Evolutionary conservation across 1,140 invertebrate species (phyloP).

Genomic region (Heliconius hermathena): DNA sequence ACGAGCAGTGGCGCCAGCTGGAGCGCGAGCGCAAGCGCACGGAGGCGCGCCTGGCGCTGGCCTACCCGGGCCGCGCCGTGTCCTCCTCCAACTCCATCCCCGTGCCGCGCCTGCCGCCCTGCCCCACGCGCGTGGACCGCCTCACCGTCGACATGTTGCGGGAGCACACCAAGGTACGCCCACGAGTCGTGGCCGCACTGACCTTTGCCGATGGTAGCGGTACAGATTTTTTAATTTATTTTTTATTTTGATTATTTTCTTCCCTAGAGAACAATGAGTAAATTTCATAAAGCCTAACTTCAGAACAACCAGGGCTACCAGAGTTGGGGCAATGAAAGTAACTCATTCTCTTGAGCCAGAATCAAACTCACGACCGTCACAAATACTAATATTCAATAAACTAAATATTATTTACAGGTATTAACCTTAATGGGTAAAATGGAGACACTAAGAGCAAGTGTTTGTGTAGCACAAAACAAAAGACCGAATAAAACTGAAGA

Average conservation of each 20-base stretch:
- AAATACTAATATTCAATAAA: background rate
- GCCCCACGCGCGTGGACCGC: conserved; percentile 91
- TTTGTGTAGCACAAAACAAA: conserved; percentile 65
- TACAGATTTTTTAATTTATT: no score
- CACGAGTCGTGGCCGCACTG: no score
- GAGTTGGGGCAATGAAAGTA: no score
- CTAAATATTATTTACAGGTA: conserved; percentile 74
- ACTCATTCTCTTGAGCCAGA: no score
- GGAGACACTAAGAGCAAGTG: conserved; percentile 76
- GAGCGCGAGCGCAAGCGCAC: conserved; percentile 93
- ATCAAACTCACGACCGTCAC: no score
- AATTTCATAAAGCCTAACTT: no score
- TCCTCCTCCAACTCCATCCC: conserved; percentile 92
- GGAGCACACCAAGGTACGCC: conserved; percentile 81
- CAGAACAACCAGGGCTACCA: no score
- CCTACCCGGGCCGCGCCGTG: conserved; percentile 91
- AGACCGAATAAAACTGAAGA: conserved; percentile 63
- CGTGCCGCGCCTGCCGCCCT: conserved; percentile 89
- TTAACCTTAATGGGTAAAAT: conserved; percentile 87
- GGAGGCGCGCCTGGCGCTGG: conserved; percentile 90
- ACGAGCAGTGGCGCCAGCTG: conserved; percentile 91
- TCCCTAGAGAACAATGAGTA: no score
- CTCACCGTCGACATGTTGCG: conserved; percentile 92
- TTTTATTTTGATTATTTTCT: no score
- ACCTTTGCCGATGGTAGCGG: no score